Conservation (phyloP, 1,140 invertebrate species). For the Mycetomoellerius zeteki region DNA sequence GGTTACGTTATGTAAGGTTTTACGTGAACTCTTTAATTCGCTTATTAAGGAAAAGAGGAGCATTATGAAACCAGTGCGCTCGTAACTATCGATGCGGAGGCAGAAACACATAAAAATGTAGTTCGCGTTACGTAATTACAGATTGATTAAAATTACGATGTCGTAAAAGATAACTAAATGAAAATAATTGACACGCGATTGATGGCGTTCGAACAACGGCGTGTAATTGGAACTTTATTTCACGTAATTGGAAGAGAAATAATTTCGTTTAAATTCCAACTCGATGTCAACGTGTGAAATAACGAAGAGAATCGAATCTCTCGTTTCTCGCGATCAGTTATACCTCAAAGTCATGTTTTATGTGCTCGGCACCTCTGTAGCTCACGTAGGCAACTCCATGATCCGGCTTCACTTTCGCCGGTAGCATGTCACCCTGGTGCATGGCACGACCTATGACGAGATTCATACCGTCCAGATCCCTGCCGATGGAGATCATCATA, state of each 20-base stretch:
- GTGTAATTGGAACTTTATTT: conserved; percentile 12
- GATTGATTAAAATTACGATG: conserved; percentile 35
- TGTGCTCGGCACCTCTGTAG: conserved; percentile 84
- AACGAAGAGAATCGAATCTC: conserved; percentile 19
- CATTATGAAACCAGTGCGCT: not conserved
- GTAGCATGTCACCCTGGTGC: conserved; percentile 85
- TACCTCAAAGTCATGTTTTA: conserved; percentile 86
- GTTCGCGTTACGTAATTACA: conserved; percentile 14
- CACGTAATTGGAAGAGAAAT: conserved; percentile 11
- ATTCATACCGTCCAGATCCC: conserved; percentile 84
- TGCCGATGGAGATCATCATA: conserved; percentile 84
- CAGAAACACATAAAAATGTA: not conserved
- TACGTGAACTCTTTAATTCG: conserved; percentile 22
- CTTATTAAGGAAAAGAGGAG: conserved; percentile 22
- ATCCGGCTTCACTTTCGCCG: conserved; percentile 85
- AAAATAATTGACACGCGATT: conserved; percentile 5
- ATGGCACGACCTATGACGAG: conserved; percentile 86
- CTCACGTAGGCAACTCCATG: conserved; percentile 85
- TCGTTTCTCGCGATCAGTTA: not conserved
- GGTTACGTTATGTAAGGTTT: conserved; percentile 12
- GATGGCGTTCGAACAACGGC: not conserved
- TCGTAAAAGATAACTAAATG: not conserved
- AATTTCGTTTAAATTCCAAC: not conserved
- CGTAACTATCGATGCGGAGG: not conserved
- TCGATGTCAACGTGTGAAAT: not conserved